Evolutionary conservation across 2,797 vertebrate genomes (phyloP).

Genomic region (Catamblyrhynchus diadema): DNA sequence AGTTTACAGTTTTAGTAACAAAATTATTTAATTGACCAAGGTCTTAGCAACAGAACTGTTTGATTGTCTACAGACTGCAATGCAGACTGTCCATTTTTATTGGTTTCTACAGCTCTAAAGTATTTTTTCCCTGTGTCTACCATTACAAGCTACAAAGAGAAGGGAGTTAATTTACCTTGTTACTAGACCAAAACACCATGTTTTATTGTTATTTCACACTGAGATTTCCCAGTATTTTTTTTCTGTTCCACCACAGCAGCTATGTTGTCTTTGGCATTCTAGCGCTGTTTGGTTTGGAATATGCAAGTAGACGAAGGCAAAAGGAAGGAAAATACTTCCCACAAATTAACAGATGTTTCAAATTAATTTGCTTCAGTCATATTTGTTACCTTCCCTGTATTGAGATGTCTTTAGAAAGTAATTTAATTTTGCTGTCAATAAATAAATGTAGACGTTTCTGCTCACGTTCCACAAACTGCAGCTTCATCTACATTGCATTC

Average conservation of each 20-base stretch:
- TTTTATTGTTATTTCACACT: neutral
- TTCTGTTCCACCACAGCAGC: neutral
- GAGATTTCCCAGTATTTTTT: neutral
- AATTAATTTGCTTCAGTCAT: neutral
- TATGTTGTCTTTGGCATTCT: neutral
- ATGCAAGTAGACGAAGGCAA: neutral
- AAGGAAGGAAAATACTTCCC: neutral
- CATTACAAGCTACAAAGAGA: neutral
- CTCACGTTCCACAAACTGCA: neutral
- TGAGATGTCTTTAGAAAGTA: neutral
- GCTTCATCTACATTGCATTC: neutral
- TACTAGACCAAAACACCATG: neutral
- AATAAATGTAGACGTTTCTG: neutral
- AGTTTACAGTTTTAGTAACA: neutral
- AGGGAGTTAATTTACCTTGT: neutral
- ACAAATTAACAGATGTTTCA: neutral
- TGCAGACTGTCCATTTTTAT: neutral
- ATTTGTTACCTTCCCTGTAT: neutral
- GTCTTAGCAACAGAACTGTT: neutral
- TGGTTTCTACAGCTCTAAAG: neutral
- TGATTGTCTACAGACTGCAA: neutral
- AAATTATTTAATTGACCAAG: neutral
- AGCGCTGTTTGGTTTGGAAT: neutral
- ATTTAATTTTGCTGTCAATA: neutral
- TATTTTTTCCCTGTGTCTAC: neutral